phyloP scores from a whole-genome alignment of 1,140 invertebrate species.

The Druon quercuslanigerum region DNA sequence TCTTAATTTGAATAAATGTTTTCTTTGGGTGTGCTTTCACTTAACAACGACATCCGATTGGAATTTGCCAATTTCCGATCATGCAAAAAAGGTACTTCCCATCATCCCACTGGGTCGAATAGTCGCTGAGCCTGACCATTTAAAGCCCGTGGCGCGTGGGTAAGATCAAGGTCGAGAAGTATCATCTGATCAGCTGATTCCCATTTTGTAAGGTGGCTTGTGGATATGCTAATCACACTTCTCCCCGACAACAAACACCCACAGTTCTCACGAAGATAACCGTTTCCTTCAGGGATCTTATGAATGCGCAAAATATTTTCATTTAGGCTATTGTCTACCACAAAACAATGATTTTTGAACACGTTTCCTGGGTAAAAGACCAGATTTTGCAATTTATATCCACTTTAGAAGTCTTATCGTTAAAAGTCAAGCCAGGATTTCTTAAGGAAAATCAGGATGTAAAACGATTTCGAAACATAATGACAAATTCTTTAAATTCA shows the following conservation, averaged over 20 bases:
- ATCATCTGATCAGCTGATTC: conserved; percentile 67
- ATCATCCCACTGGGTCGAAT: conserved; percentile 22
- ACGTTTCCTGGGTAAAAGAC: neutral
- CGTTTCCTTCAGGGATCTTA: neutral
- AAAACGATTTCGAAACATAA: too few species aligned
- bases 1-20: too few species aligned
- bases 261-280: conserved; percentile 11
- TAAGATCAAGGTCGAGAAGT: conserved; percentile 63
- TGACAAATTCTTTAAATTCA: too few species aligned
- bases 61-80: too few species aligned
- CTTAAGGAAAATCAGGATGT: too few species aligned
- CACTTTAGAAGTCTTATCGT: too few species aligned
- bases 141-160: conserved; percentile 56
- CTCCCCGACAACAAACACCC: conserved; percentile 17
- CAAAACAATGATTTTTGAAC: neutral
- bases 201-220: conserved; percentile 44
- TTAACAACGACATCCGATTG: too few species aligned
- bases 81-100: neutral
- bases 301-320: neutral
- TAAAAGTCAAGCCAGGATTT: too few species aligned
- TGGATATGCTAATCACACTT: conserved; percentile 13
- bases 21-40: too few species aligned
- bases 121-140: conserved; percentile 50
- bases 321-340: conserved; percentile 9
- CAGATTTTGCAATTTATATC: too few species aligned